Percentiles rank a stretch among this genome's conserved stretches.
These are phyloP conservation scores for Folsomia manolachei DNA, from an alignment of 2,888 invertebrate species.

Conservation along the genomic window DNA sequence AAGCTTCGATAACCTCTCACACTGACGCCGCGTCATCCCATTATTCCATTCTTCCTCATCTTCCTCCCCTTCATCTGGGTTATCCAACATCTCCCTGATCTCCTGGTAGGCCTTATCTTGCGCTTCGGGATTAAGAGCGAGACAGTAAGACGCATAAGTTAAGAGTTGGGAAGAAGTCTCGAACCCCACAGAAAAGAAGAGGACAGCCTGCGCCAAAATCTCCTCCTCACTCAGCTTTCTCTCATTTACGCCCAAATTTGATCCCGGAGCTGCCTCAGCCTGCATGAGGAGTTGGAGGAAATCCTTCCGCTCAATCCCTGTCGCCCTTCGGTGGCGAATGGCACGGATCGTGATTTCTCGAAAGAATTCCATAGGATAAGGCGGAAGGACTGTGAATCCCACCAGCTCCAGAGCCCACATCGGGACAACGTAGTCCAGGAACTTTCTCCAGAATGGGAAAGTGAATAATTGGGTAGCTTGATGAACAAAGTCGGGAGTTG, in stretches of 20 bases:
- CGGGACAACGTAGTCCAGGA: constrained; percentile 17
- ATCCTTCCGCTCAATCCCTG: neutral
- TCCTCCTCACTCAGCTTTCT: constrained; percentile 9
- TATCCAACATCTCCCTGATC: neutral
- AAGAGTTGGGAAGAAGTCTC: constrained; percentile 10
- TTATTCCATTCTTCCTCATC: neutral
- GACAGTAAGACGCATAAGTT: neutral
- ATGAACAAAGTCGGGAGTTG: neutral
- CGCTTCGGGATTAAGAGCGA: constrained; percentile 2
- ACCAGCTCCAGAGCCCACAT: constrained; percentile 6
- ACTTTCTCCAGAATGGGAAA: constrained; percentile 22
- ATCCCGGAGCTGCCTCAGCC: neutral
- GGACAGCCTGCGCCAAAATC: constrained; percentile 13
- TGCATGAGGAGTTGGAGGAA: constrained; percentile 16
- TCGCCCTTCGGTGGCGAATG: neutral
- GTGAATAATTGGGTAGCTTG: constrained; percentile 15
- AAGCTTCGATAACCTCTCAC: neutral
- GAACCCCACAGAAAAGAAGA: constrained; percentile 21
- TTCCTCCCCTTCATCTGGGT: neutral
- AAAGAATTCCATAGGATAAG: constrained; percentile 16
- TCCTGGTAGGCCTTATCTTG: constrained; percentile 9
- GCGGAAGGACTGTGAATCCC: constrained; percentile 15
- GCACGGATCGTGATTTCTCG: neutral
- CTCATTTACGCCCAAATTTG: neutral
- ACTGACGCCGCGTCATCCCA: too few relatives aligned